Conservation (phyloP, 2,797 vertebrate species). For the Protonibea diacanthus region DNA sequence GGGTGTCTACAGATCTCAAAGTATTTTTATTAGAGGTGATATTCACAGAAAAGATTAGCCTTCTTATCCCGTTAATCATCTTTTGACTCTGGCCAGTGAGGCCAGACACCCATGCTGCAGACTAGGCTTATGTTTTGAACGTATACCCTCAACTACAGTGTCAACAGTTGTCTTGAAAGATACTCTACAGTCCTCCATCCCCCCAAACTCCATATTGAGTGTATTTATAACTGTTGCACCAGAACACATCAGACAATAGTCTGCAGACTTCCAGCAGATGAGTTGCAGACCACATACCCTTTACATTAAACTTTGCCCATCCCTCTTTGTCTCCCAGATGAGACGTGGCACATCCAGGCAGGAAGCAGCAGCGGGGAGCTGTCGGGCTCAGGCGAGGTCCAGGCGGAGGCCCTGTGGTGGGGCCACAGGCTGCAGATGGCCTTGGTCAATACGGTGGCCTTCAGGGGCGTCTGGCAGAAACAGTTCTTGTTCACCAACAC, state of each 20-base stretch:
- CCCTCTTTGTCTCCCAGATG: constrained; percentile 68
- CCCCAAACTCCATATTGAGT: neutral
- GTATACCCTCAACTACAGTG: neutral
- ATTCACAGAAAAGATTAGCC: neutral
- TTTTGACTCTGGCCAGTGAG: neutral
- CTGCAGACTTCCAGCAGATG: neutral
- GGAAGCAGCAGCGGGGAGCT: constrained; percentile 76
- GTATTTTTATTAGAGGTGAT: neutral
- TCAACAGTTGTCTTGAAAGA: neutral
- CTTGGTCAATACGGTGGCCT: constrained; percentile 89
- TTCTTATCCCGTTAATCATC: neutral
- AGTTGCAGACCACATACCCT: neutral
- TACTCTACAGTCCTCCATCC: neutral
- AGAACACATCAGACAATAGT: neutral
- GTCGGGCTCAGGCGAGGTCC: constrained; percentile 62
- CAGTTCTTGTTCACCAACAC: constrained; percentile 88
- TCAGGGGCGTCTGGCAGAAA: constrained; percentile 91
- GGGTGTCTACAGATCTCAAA: neutral
- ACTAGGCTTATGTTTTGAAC: neutral
- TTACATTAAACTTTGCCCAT: constrained; percentile 8
- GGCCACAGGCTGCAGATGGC: constrained; percentile 80
- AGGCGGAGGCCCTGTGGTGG: constrained; percentile 60
- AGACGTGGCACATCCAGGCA: constrained; percentile 25
- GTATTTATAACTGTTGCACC: neutral
- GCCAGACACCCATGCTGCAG: neutral